phyloP scores from a whole-genome alignment of 2,797 vertebrate species.

The Enteromius thamalakanensis region DNA sequence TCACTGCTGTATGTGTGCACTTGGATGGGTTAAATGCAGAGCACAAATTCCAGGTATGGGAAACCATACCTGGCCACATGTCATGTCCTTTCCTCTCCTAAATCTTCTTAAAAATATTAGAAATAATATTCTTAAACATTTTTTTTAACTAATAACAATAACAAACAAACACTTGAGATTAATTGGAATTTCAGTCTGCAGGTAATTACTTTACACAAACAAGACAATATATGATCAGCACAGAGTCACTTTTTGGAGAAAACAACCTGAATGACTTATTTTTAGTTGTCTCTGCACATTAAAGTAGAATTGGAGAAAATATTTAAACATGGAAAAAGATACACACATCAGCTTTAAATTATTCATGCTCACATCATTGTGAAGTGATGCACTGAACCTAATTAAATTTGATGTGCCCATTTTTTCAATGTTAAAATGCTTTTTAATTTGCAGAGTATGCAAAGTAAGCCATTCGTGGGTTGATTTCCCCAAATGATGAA shows the following conservation, averaged over 20 bases:
- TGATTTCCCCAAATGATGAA: conserved; percentile 25
- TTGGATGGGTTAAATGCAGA: no score
- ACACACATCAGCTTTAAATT: conserved; percentile 34
- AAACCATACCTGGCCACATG: no score
- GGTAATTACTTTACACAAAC: background rate
- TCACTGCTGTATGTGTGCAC: no score
- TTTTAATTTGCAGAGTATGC: conserved; percentile 35
- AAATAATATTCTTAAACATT: background rate
- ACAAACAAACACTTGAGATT: background rate
- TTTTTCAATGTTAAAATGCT: background rate
- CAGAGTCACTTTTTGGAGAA: background rate
- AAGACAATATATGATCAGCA: background rate
- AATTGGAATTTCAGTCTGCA: background rate
- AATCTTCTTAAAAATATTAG: no score
- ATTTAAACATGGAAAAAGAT: conserved; percentile 23
- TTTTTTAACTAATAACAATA: background rate
- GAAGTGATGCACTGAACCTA: conserved; percentile 31
- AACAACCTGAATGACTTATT: background rate
- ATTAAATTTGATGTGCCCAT: conserved; percentile 26
- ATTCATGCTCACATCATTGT: conserved; percentile 14
- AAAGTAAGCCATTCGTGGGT: background rate
- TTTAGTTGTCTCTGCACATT: conserved; percentile 12
- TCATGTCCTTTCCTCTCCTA: no score
- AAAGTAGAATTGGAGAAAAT: background rate
- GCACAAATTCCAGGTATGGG: no score